These are phyloP conservation scores for Drosophila lini DNA, from an alignment of 1,140 invertebrate genomes.

Conservation along the genomic window DNA sequence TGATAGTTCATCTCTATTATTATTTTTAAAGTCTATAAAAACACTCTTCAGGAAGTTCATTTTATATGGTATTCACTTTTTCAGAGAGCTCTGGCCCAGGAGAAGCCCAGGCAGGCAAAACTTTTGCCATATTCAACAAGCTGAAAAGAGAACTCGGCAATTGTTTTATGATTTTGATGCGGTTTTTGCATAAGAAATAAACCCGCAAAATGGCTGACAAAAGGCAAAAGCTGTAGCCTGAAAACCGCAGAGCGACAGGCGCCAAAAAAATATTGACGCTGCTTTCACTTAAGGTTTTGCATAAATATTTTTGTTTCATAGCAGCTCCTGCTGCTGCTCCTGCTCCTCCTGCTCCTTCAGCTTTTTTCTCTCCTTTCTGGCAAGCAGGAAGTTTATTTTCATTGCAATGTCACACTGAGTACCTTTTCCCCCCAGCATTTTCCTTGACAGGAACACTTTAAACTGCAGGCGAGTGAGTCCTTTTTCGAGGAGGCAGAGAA, in stretches of 20 bases:
- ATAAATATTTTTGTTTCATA: constrained; percentile 76
- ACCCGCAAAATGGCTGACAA: constrained; percentile 46
- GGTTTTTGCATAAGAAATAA: constrained; percentile 66
- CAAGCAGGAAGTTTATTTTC: constrained; percentile 58
- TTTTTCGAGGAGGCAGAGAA: constrained; percentile 15
- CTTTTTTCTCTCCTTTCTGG: constrained; percentile 18
- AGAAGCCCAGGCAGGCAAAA: constrained; percentile 5
- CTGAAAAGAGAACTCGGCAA: constrained; percentile 24
- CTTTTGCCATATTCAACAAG: constrained; percentile 18
- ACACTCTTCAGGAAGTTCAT: background rate
- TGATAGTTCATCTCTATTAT: background rate
- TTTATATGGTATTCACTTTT: background rate
- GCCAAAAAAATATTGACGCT: constrained; percentile 57
- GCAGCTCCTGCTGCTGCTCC: constrained; percentile 14
- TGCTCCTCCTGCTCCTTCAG: background rate
- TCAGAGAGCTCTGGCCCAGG: background rate
- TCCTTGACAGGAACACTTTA: constrained; percentile 38
- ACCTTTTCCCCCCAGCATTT: constrained; percentile 12
- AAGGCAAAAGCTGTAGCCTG: constrained; percentile 6
- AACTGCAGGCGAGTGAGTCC: constrained; percentile 37
- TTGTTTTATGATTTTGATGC: constrained; percentile 45
- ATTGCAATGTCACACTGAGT: constrained; percentile 63
- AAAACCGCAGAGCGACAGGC: constrained; percentile 25
- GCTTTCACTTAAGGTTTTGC: constrained; percentile 66
- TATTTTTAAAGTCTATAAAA: background rate